These are phyloP conservation scores for Oryzias melastigma DNA, from an alignment of 2,113 vertebrate genomes.

Conservation along the genomic window DNA sequence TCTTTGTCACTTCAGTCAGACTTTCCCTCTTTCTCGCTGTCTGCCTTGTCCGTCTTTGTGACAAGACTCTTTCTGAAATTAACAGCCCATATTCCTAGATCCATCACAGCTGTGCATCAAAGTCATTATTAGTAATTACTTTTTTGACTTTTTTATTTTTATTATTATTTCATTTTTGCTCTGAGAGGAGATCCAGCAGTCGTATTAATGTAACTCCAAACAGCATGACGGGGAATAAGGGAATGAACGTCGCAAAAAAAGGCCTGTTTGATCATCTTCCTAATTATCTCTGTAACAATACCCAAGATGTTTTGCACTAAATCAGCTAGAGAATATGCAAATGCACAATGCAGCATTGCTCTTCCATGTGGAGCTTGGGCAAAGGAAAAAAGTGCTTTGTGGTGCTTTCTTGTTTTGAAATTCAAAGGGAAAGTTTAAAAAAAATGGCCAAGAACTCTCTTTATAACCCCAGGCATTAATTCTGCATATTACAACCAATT, in stretches of 20 bases:
- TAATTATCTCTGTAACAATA: constrained; percentile 73
- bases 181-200: constrained; percentile 26
- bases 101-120: constrained; percentile 21
- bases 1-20: constrained; percentile 52
- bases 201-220: constrained; percentile 38
- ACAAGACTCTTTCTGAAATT: constrained; percentile 42
- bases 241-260: constrained; percentile 47
- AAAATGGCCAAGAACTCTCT: constrained; percentile 67
- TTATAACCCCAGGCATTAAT: constrained; percentile 76
- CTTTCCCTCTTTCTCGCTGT: constrained; percentile 28
- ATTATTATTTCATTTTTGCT: constrained; percentile 4
- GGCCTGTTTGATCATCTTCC: constrained; percentile 68
- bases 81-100: constrained; percentile 45
- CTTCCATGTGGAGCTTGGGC: constrained; percentile 48
- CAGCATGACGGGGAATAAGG: constrained; percentile 33
- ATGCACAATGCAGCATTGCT: constrained; percentile 50
- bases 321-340: constrained; percentile 69
- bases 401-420: constrained; percentile 69
- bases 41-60: constrained; percentile 42
- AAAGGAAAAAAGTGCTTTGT: constrained; percentile 63
- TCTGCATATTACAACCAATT: constrained; percentile 80
- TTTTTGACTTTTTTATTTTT: constrained; percentile 14
- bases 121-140: constrained; percentile 44
- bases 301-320: constrained; percentile 69
- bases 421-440: constrained; percentile 71